Conservation (phyloP, 2,113 vertebrate species). For the Apodemus sylvaticus region DNA sequence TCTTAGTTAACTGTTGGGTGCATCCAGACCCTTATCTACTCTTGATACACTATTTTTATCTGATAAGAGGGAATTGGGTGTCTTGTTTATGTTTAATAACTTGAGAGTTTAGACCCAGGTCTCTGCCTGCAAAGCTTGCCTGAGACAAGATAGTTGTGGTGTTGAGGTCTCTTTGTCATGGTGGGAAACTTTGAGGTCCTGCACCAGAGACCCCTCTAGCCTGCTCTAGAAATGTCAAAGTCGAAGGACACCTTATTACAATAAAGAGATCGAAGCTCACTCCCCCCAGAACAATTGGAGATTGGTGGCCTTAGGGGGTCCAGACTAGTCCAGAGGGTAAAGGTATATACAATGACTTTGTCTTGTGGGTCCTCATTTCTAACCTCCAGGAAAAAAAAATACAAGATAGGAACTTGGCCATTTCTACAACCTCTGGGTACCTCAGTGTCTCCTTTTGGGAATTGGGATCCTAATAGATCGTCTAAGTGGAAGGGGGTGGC, state of each 20-base stretch:
- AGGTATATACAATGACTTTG: background rate
- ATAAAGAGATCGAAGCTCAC: background rate
- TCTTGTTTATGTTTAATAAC: background rate
- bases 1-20: background rate
- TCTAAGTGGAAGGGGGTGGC: background rate
- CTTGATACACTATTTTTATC: background rate
- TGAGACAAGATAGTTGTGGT: background rate
- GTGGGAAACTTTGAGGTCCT: background rate
- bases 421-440: background rate
- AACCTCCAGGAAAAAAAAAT: background rate
- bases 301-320: background rate
- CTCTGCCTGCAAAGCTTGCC: background rate
- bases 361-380: background rate
- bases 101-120: background rate
- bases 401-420: background rate
- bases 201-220: background rate
- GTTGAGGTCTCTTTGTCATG: background rate
- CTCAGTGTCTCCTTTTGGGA: background rate
- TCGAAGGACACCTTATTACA: background rate
- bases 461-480: background rate
- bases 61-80: background rate
- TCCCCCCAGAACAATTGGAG: background rate
- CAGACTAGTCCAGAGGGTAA: background rate
- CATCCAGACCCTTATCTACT: background rate
- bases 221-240: background rate